Evolutionary conservation across 2,888 invertebrate genomes (phyloP).

Genomic region (Adela reaumurella): DNA sequence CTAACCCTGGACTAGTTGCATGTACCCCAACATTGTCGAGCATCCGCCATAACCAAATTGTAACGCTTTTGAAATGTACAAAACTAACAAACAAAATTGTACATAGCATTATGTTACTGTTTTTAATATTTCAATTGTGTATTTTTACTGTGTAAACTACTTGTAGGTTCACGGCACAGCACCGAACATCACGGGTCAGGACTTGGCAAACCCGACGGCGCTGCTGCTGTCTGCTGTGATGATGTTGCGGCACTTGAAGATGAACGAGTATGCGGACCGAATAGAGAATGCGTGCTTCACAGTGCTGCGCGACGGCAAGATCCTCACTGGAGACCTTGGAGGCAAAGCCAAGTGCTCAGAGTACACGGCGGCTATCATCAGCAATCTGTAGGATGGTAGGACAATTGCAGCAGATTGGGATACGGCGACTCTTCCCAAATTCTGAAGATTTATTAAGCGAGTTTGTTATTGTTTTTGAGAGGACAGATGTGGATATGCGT

Average conservation of each 20-base stretch:
- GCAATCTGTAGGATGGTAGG: conserved; percentile 17
- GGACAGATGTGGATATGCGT: no score
- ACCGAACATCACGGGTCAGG: conserved; percentile 94
- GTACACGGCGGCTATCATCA: conserved; percentile 84
- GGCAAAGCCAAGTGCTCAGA: conserved; percentile 90
- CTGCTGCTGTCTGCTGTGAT: conserved; percentile 93
- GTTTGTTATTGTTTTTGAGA: no score
- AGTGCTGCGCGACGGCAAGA: conserved; percentile 78
- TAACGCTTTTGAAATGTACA: no score
- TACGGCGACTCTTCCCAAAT: no score
- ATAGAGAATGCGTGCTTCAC: conserved; percentile 84
- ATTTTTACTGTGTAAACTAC: background rate
- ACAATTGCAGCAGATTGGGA: no score
- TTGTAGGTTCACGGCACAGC: conserved; percentile 92
- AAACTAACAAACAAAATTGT: no score
- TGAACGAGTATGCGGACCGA: conserved; percentile 65
- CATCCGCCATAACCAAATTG: no score
- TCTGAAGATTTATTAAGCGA: no score
- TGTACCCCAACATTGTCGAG: no score
- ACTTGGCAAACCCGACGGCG: conserved; percentile 97
- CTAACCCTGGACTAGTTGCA: no score
- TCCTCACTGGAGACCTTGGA: conserved; percentile 91
- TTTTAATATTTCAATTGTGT: background rate
- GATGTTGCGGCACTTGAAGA: conserved; percentile 93
- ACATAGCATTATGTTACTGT: no score